Base-by-base conservation (phyloP, 2,797 vertebrate species). In the Coranthus polyacanthus region DNA sequence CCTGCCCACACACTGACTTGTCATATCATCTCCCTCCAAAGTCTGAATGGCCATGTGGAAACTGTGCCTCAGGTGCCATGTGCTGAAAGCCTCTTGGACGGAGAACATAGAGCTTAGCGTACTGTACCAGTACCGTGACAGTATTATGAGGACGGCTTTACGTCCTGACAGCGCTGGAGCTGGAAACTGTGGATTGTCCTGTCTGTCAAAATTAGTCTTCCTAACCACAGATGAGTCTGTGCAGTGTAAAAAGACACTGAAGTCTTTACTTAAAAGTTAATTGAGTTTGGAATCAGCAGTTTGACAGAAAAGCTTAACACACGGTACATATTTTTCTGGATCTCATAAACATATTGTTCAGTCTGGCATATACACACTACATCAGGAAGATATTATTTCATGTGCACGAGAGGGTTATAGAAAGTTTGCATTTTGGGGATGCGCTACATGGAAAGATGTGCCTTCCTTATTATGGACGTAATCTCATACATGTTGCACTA, bases 21-120 rank as follows among this genome's bases (percentile, higher is more conserved):
- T 60, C 54, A 49, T 16, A 11, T 53, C 65, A 29, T 26, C 52
- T 68, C 15, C 39, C 18, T 20, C 26, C 58, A 52, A 44, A 46
- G 49, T 21, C 6, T 47, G 55, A 63, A 12, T 13, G n/a, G n/a
- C n/a, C n/a, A n/a, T n/a, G n/a, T n/a, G 32, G 51, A 64, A 32
- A 45, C 41, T 43, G 36, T 20, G 38, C 44, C 53, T 10, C 18
- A 8, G 43, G 24, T 45, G 55, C 20, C 7, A 2, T 10, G 0
- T 15, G 45, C 51, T 18, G 21, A 15, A 53, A 49, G 57, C 43
- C 4, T n/a, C 41, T 26, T n/a, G 12, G 15, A 61, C 6, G 21
- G 29, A 53, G 29, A 17, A 34, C 24, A 39, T 1, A 3, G 12
- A 61, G 43, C 5, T 67, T 9, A 21, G 17, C 38, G 24, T 5